A percentile compares a stretch with the other conserved stretches of the same genome.
Evolutionary conservation across 2,888 invertebrate species (phyloP).

Genomic region (Lasioglossum oenotherae): DNA sequence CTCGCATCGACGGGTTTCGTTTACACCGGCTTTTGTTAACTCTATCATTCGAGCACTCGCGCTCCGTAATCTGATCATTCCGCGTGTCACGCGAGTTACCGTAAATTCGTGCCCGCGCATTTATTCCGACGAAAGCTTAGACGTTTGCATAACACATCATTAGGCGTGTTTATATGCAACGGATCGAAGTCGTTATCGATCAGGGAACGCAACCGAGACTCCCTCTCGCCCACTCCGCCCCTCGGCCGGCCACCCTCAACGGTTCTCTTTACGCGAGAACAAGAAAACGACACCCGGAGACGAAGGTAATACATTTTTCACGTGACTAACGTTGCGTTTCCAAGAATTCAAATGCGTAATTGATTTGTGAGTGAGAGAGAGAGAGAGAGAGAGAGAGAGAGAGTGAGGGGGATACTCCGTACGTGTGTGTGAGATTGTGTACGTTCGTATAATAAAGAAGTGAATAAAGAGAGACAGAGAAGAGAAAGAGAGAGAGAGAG

Average conservation of each 20-base stretch:
- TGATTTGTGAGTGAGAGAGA: conserved; percentile 1
- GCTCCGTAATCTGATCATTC: conserved; percentile 37
- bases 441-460: neutral
- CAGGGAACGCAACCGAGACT: conserved; percentile 27
- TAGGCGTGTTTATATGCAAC: conserved; percentile 65
- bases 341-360: conserved; percentile 28
- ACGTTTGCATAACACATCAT: conserved; percentile 64
- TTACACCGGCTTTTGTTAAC: conserved; percentile 6
- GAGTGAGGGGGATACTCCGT: neutral
- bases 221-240: neutral
- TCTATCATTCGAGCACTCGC: conserved; percentile 16
- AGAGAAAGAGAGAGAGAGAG: neutral
- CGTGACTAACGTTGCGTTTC: conserved; percentile 25
- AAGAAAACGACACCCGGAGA: conserved; percentile 46
- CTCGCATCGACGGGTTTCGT: neutral
- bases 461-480: neutral
- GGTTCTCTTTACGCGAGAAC: conserved; percentile 1
- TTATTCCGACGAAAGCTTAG: conserved; percentile 53
- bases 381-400: neutral
- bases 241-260: neutral
- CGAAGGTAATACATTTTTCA: conserved; percentile 60
- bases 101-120: conserved; percentile 32
- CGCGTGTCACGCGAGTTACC: conserved; percentile 50
- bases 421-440: neutral
- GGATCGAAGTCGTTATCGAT: conserved; percentile 68